A percentile compares a stretch with the other conserved stretches of the same genome.
phyloP scores from a whole-genome alignment of 1,140 invertebrate species.

The Drosophila neocordata region DNA sequence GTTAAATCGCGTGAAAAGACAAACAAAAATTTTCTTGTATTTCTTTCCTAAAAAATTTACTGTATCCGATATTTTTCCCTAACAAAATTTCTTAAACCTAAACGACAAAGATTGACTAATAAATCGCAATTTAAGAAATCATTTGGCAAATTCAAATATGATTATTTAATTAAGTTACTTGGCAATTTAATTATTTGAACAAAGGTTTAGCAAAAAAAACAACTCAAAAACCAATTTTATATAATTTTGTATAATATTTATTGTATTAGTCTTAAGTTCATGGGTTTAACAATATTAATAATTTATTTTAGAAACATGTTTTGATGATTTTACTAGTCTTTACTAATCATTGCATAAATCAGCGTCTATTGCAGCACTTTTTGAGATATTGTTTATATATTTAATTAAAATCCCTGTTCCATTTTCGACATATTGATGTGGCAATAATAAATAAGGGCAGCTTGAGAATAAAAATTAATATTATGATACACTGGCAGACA shows the following conservation, averaged over 20 bases:
- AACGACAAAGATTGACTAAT: too few relatives aligned
- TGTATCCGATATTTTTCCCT: too few relatives aligned
- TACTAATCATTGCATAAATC: constrained; percentile 1
- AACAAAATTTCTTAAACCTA: too few relatives aligned
- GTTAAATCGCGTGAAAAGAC: too few relatives aligned
- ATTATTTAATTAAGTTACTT: too few relatives aligned
- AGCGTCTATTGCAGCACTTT: constrained; percentile 1
- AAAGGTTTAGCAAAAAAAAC: not conserved
- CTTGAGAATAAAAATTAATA: constrained; percentile 2
- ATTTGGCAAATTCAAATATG: too few relatives aligned
- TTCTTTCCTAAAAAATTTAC: too few relatives aligned
- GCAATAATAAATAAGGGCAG: constrained; percentile 10
- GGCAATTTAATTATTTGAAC: too few relatives aligned
- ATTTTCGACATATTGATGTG: constrained; percentile 4
- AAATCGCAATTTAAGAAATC: too few relatives aligned
- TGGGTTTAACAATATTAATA: constrained; percentile 18
- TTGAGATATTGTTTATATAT: not conserved
- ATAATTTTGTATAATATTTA: constrained; percentile 17
- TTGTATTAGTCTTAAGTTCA: constrained; percentile 17
- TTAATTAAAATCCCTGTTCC: not conserved
- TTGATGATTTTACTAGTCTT: constrained; percentile 12
- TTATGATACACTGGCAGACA: constrained; percentile 6
- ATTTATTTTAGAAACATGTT: constrained; percentile 17
- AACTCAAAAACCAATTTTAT: not conserved
- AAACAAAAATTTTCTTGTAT: too few relatives aligned